Conservation (phyloP, 2,113 vertebrate species). For the Bombycilla garrulus region DNA sequence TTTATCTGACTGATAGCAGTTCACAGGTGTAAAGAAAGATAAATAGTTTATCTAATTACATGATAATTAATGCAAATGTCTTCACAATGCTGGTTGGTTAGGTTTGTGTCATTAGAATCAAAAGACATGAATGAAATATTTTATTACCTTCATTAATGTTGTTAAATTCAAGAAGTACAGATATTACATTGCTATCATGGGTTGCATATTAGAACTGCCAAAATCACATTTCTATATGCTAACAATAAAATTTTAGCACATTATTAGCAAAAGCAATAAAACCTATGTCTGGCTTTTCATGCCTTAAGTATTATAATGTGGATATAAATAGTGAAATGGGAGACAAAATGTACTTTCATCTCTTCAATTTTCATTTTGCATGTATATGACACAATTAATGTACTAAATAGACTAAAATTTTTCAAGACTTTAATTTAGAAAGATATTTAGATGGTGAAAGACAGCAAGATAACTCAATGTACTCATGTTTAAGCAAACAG, state of each 20-base stretch:
- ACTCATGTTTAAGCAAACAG: not conserved
- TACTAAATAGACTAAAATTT: not conserved
- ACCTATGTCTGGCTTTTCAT: not conserved
- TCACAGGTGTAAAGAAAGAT: conserved; percentile 6
- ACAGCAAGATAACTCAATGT: not conserved
- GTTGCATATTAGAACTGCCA: not conserved
- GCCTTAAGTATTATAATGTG: not conserved
- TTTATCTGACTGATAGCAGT: not conserved
- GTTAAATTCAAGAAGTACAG: not conserved
- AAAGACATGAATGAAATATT: not conserved
- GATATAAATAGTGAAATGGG: not conserved
- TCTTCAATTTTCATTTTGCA: not conserved
- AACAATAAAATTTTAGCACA: not conserved
- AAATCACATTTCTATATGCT: not conserved
- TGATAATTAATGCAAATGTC: conserved; percentile 26
- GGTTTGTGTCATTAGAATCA: conserved; percentile 7
- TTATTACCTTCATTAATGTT: conserved; percentile 17
- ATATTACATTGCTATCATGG: not conserved
- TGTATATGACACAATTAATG: not conserved
- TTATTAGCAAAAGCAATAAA: not conserved
- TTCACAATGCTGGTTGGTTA: not conserved
- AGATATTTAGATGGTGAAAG: not conserved
- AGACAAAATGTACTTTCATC: not conserved
- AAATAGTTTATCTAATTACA: conserved; percentile 25
- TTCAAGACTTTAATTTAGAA: not conserved